Percentiles rank a stretch among this genome's conserved stretches.
Evolutionary conservation across 53 echinoderm and acorn worm species (phyloP).

Genomic region (Echinometra lucunter): DNA sequence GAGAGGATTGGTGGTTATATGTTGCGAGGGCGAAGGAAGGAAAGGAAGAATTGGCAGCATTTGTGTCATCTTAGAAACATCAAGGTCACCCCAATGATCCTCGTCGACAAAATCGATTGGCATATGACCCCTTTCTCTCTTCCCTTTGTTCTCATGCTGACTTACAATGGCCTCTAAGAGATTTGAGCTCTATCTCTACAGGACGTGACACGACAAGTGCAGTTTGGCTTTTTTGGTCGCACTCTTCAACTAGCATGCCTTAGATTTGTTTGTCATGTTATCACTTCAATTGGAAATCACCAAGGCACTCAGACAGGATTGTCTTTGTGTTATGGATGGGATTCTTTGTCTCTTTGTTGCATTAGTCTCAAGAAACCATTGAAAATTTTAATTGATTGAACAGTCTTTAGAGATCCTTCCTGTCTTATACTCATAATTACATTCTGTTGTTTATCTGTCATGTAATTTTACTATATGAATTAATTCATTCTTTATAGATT

Average conservation of each 20-base stretch:
- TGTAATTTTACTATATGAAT: neutral
- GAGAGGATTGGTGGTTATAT: constrained; percentile 61
- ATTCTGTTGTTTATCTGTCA: neutral
- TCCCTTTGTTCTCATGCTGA: constrained; percentile 38
- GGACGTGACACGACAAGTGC: constrained; percentile 61
- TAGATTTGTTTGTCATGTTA: constrained; percentile 50
- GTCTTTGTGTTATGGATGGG: neutral
- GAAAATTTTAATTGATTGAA: neutral
- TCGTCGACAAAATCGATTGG: constrained; percentile 32
- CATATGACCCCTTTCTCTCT: constrained; percentile 65
- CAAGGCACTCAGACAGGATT: constrained; percentile 32
- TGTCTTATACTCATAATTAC: neutral
- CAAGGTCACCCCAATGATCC: constrained; percentile 60
- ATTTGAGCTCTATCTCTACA: constrained; percentile 50
- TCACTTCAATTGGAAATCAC: neutral
- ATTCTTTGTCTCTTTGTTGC: neutral
- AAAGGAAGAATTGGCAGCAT: constrained; percentile 68
- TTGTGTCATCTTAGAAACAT: constrained; percentile 67
- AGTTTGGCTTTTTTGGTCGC: constrained; percentile 41
- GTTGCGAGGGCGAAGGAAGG: constrained; percentile 67
- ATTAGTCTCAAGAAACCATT: neutral
- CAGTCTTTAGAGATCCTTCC: neutral
- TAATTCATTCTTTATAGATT: too few relatives aligned
- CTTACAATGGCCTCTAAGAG: constrained; percentile 28
- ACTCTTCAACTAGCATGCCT: neutral